Base-by-base conservation (phyloP, 2,888 invertebrate species). In the Trichogramma dendrolimi region DNA sequence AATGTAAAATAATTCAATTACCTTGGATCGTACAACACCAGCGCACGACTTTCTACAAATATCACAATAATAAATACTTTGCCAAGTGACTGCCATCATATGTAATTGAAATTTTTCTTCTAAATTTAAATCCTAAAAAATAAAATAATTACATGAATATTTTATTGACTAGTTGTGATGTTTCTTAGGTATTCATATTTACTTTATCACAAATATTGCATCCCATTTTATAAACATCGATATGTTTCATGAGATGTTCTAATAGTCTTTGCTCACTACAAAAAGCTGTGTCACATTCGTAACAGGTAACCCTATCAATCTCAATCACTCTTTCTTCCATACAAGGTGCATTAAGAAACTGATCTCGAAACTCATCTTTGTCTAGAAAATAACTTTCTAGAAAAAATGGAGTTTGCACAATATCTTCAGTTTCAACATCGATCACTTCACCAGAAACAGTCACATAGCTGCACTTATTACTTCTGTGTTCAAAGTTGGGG, bases 91-190 rank as follows among this genome's bases (percentile, higher is more conserved):
- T 47, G 67, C 66, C 67, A 67, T 67, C 56, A 65, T 63, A n/a
- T 67, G 67, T n/a, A 67, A 27, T 62, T 67, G 67, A 61, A 66
- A 67, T 57, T 67, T 67, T 62, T 67, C 67, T 44, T 65, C 67
- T 44, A 61, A 63, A 61, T 64, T 67, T 44, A 67, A 59, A 55
- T 67, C 66, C 67, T 67, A n/a, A 48, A 63, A 66, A 58, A 47
- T 38, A 46, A 42, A 60, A 55, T 47, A 6, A 27, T 53, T 14
- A 41, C 14, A 43, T 44, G 27, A 27, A 27, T 27, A 27, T 27
- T 27, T 27, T 27, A 27, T 27, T 50, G 14, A 50, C 7, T 7
- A 50, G 14, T 50, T n/a, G 14, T 11, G 7, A 50, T n/a, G 8
- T 4, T 8, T 11, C 2, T 10, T 7, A 55, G n/a, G 10, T 41